These are phyloP conservation scores for Apteryx mantelli DNA, from an alignment of 2,113 vertebrate genomes.

Conservation along the genomic window DNA sequence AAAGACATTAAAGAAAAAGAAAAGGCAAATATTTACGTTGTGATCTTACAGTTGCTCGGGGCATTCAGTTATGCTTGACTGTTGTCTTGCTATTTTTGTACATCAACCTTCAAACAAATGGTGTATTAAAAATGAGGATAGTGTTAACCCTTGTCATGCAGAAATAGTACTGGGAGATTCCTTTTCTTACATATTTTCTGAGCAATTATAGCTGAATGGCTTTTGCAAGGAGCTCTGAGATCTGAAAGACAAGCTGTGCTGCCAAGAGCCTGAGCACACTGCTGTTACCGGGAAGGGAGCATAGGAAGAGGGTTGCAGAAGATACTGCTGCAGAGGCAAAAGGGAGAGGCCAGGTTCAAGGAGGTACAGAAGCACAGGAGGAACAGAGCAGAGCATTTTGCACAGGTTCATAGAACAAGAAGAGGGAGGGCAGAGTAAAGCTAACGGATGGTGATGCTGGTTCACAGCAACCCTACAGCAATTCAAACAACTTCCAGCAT, in stretches of 20 bases:
- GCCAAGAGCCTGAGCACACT: slow-evolving; percentile 10
- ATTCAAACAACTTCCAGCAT: not conserved
- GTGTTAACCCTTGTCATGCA: not conserved
- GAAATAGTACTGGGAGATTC: not conserved
- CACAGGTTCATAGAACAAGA: not conserved
- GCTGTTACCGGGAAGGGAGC: not conserved
- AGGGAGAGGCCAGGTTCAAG: not conserved
- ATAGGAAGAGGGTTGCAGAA: not conserved
- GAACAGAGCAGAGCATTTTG: not conserved
- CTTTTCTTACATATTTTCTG: not conserved
- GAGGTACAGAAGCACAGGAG: not conserved
- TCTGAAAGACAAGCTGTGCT: not conserved
- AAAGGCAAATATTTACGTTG: not conserved
- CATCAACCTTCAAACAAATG: not conserved
- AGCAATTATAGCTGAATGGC: not conserved
- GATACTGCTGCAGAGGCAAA: not conserved
- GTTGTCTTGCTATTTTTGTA: not conserved
- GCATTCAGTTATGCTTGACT: not conserved
- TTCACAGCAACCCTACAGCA: not conserved
- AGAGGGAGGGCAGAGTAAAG: rapidly evolving
- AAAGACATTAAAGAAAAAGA: not conserved
- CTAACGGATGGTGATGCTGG: not conserved
- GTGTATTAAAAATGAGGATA: not conserved
- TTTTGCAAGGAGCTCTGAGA: not conserved
- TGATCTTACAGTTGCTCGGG: not conserved